phyloP scores from a whole-genome alignment of 2,888 invertebrate genomes.

The Lepidochrysops patricia region DNA sequence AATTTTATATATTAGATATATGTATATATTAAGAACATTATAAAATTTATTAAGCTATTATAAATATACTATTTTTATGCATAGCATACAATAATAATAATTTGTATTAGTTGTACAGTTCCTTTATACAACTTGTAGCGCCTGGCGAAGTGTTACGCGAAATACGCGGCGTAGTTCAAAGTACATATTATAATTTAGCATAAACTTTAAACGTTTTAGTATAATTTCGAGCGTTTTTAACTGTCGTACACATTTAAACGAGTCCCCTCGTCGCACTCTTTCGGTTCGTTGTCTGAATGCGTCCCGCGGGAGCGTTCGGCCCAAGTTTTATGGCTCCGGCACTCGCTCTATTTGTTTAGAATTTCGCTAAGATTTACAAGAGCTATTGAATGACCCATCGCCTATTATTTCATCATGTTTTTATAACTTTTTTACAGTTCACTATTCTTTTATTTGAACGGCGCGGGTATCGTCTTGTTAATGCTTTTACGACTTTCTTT shows the following conservation, averaged over 20 bases:
- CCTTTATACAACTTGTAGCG: too few relatives aligned
- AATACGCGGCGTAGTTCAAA: background rate
- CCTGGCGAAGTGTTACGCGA: background rate
- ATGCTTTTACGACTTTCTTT: background rate
- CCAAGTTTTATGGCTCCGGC: constrained; percentile 21
- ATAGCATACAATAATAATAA: too few relatives aligned
- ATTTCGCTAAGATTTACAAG: constrained; percentile 10
- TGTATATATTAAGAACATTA: too few relatives aligned
- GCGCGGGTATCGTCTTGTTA: background rate
- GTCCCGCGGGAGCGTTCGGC: constrained; percentile 22
- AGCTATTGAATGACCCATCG: constrained; percentile 7
- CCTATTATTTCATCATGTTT: background rate
- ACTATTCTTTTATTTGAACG: background rate
- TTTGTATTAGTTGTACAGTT: too few relatives aligned
- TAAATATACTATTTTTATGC: too few relatives aligned
- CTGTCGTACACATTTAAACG: constrained; percentile 19
- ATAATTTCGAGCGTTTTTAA: constrained; percentile 2
- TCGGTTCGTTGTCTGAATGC: constrained; percentile 24
- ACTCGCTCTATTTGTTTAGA: constrained; percentile 13
- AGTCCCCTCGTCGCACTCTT: constrained; percentile 17
- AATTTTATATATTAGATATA: too few relatives aligned
- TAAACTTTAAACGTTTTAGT: background rate
- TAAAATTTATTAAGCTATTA: too few relatives aligned
- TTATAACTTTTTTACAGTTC: background rate
- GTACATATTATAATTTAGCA: background rate